Percentiles rank a stretch among this genome's conserved stretches.
These are phyloP conservation scores for Meteorus colon DNA, from an alignment of 2,888 invertebrate genomes.

Conservation along the genomic window DNA sequence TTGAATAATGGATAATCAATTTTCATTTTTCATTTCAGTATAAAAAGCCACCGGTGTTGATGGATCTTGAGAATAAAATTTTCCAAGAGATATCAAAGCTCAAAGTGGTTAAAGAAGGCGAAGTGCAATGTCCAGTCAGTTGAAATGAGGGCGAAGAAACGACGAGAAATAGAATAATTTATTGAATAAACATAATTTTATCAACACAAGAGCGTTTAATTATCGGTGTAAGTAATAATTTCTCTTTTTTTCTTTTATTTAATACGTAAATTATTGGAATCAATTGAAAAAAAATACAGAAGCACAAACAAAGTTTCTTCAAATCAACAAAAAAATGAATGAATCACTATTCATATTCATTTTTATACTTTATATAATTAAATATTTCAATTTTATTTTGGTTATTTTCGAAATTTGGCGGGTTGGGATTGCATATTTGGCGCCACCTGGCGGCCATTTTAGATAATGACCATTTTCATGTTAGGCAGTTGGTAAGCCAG, in stretches of 20 bases:
- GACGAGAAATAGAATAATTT: conserved; percentile 35
- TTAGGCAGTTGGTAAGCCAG: too few species aligned
- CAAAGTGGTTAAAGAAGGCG: conserved; percentile 63
- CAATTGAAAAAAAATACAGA: too few species aligned
- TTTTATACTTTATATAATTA: too few species aligned
- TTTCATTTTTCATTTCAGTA: conserved; percentile 75
- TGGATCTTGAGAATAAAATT: conserved; percentile 80
- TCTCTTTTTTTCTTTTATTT: neutral
- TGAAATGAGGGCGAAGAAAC: conserved; percentile 47
- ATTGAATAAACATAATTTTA: conserved; percentile 24
- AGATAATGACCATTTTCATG: too few species aligned
- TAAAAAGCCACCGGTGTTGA: conserved; percentile 82
- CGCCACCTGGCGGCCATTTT: too few species aligned
- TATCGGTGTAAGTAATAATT: neutral
- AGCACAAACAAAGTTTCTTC: too few species aligned
- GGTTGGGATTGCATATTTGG: too few species aligned
- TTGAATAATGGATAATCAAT: conserved; percentile 4
- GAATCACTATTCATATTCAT: too few species aligned
- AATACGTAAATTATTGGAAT: too few species aligned
- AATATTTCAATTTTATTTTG: too few species aligned
- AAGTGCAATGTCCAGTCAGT: conserved; percentile 69
- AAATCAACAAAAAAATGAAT: too few species aligned
- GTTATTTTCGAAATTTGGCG: too few species aligned
- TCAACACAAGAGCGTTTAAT: neutral
- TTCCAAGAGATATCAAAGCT: conserved; percentile 64